phyloP scores from a whole-genome alignment of 2,113 vertebrate species.

The Periophthalmodon schlosseri region DNA sequence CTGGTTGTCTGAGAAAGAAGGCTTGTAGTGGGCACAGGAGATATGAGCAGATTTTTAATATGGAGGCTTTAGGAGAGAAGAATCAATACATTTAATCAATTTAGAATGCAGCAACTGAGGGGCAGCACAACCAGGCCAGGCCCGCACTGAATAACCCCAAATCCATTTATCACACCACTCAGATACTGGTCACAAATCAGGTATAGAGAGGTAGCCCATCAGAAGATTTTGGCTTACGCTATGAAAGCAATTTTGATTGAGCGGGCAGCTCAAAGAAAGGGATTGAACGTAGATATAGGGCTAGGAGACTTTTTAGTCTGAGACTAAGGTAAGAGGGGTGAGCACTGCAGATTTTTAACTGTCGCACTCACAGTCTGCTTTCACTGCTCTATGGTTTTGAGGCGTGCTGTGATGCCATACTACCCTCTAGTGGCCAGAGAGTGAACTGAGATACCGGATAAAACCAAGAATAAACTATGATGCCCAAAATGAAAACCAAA shows the following conservation, averaged over 20 bases:
- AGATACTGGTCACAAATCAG: conserved; percentile 43
- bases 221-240: conserved; percentile 18
- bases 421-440: conserved; percentile 69
- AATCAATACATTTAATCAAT: conserved; percentile 67
- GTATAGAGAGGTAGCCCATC: conserved; percentile 16
- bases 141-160: conserved; percentile 30
- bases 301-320: conserved; percentile 15
- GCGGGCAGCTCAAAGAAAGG: background rate
- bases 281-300: background rate
- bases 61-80: conserved; percentile 23
- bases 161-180: conserved; percentile 36
- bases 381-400: background rate
- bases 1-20: conserved; percentile 26
- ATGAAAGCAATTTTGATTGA: background rate
- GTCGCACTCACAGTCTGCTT: conserved; percentile 25
- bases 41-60: conserved; percentile 40
- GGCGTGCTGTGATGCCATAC: conserved; percentile 50
- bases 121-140: conserved; percentile 37
- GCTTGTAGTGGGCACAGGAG: background rate
- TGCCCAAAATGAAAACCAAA: background rate
- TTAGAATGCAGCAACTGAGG: conserved; percentile 51
- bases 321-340: conserved; percentile 42
- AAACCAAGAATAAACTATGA: background rate
- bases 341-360: conserved; percentile 63
- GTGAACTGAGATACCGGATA: conserved; percentile 16